phyloP scores from a whole-genome alignment of 2,797 vertebrate genomes.

The Channa striata region DNA sequence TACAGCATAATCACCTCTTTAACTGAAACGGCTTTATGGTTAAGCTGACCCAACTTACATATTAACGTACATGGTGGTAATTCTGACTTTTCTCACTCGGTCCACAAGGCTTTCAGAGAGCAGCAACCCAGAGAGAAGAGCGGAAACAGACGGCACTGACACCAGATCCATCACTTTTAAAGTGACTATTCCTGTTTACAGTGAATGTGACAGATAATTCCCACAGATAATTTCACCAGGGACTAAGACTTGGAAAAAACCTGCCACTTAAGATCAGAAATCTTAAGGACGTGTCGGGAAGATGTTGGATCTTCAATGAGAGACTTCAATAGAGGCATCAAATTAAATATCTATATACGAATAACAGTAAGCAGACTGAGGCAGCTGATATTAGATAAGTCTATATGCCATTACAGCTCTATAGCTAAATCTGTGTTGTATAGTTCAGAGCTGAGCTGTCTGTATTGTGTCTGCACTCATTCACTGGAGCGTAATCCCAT shows the following conservation, averaged over 20 bases:
- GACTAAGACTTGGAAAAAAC: slow-evolving; percentile 8
- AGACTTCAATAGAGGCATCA: slow-evolving; percentile 44
- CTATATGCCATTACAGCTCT: slow-evolving; percentile 66
- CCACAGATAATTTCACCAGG: slow-evolving; percentile 28
- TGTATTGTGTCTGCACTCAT: slow-evolving; percentile 79
- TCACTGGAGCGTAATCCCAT: slow-evolving; percentile 81
- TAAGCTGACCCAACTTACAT: slow-evolving; percentile 27
- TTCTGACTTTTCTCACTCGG: slow-evolving; percentile 23
- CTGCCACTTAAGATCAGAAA: slow-evolving; percentile 66
- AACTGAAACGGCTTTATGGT: slow-evolving; percentile 11
- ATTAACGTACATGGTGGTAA: slow-evolving; percentile 18
- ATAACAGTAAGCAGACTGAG: slow-evolving; percentile 54
- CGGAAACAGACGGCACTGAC: slow-evolving; percentile 21
- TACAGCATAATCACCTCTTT: slow-evolving; percentile 17
- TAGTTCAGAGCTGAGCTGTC: slow-evolving; percentile 66
- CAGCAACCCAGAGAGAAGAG: background rate
- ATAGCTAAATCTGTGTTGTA: slow-evolving; percentile 67
- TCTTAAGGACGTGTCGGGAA: slow-evolving; percentile 26
- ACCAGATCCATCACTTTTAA: slow-evolving; percentile 29
- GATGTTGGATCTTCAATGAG: no score
- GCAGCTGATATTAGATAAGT: slow-evolving; percentile 61
- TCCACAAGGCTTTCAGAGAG: slow-evolving; percentile 1
- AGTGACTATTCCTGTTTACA: slow-evolving; percentile 28
- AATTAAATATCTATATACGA: slow-evolving; percentile 37
- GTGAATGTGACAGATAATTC: slow-evolving; percentile 33